Evolutionary conservation across 23 tunicate genomes (phyloP).

Genomic region (Aplidium turbinatum): DNA sequence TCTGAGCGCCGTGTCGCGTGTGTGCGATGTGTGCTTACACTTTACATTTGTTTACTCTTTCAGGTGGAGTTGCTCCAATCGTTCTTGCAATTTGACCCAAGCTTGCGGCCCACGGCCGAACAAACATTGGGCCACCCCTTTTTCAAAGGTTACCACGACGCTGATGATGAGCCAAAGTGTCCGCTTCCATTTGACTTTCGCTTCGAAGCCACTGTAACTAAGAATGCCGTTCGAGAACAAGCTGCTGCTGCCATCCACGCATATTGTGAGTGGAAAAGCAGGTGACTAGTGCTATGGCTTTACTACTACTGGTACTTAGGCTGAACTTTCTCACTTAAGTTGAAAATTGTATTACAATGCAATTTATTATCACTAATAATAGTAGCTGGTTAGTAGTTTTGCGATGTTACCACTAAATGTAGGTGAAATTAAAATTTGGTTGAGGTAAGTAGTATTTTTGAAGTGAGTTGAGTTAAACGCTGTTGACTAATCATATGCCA

Average conservation of each 20-base stretch:
- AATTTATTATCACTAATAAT: no score
- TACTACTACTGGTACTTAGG: neutral
- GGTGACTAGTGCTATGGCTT: conserved; percentile 23
- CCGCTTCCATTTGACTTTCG: conserved; percentile 82
- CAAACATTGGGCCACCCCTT: conserved; percentile 52
- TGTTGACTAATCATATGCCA: no score
- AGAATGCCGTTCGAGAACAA: conserved; percentile 60
- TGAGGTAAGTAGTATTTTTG: no score
- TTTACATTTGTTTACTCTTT: no score
- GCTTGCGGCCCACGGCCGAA: conserved; percentile 55
- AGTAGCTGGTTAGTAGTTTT: no score
- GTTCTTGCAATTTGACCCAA: conserved; percentile 82
- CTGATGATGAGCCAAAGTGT: conserved; percentile 83
- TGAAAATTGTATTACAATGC: neutral
- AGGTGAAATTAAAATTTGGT: no score
- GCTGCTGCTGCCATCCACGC: conserved; percentile 37
- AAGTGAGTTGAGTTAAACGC: no score
- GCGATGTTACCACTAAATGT: no score
- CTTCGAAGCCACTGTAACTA: conserved; percentile 82
- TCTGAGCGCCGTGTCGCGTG: no score
- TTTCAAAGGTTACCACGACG: conserved; percentile 77
- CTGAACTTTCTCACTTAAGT: neutral
- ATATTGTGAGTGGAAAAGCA: conserved; percentile 66
- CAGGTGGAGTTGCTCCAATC: conserved; percentile 63
- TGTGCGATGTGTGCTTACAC: no score